Evolutionary conservation across 2,113 vertebrate species (phyloP).

Genomic region (Ranitomeya imitator): DNA sequence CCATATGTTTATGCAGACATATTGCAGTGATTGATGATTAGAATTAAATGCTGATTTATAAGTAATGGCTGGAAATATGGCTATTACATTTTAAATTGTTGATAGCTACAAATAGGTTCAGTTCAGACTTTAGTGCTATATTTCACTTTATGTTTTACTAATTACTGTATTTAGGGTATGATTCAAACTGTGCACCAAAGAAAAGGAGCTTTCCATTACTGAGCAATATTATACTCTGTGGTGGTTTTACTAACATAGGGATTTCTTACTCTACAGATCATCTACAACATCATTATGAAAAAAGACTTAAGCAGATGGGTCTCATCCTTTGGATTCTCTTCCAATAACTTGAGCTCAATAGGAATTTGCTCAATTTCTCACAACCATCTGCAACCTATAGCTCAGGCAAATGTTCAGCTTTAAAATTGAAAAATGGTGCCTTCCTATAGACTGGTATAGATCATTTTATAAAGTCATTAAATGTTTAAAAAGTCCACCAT

Average conservation of each 20-base stretch:
- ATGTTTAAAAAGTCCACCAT: no score
- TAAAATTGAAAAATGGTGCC: neutral
- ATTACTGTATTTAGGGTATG: neutral
- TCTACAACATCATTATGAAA: neutral
- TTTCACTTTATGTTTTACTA: neutral
- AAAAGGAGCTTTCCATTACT: neutral
- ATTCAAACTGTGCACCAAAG: neutral
- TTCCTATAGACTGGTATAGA: neutral
- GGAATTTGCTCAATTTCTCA: slow-evolving; percentile 1
- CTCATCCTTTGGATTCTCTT: neutral
- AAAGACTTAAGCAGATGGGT: neutral
- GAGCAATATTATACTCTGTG: neutral
- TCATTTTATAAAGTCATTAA: neutral
- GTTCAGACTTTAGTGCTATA: neutral
- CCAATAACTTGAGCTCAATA: neutral
- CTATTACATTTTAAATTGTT: neutral
- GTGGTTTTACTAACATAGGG: neutral
- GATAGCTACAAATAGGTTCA: neutral
- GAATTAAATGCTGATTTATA: neutral
- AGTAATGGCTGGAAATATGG: neutral
- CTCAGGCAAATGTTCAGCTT: neutral
- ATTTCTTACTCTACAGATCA: neutral
- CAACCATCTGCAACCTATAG: neutral
- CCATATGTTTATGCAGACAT: no score
- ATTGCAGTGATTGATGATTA: no score